Evolutionary conservation across 1,140 invertebrate species (phyloP), one percentile per base, ranked within the genome.

Genomic region (Orchesella cincta): DNA sequence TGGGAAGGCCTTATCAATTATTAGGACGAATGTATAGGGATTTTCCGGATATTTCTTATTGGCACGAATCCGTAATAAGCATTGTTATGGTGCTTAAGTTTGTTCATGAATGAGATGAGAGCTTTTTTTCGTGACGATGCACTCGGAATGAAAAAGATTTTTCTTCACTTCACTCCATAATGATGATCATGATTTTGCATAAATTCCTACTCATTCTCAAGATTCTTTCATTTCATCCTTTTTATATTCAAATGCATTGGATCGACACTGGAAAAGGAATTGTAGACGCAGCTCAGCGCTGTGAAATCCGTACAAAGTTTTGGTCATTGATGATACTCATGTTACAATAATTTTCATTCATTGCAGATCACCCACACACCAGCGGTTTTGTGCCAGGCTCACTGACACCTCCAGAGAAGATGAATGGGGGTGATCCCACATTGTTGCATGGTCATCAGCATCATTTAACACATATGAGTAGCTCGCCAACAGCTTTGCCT

Each of bases 401-500:
- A 23, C 78, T 86, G 75, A 86, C 85, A n/a, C 88, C 87, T 29
- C 88, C 88, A 28, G 87, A 88, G 81, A 88, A 88, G 82, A 82
- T 87, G 77, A 87, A 86, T 83, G 85, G 86, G 51, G 86, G 87
- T 62, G 81, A 82, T 72, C 82, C 76, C 64, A 64, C 54, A 35
- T 73, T 78, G 23, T 80, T 83, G 16, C 83, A 83, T 64, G 78
- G 73, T 34, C 83, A 83, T 75, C 83, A 79, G 26, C 83, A 81
- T 64, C 83, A 83, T 36, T 64, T 82, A 76, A 80, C 52, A 57
- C 81, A 76, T 73, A 82, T 83, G 79, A 81, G 77, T 39, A 78
- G 83, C 52, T 84, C 81, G 35, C 36, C 76, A 67, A 70, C 78
- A 52, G 80, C 76, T 34, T 75, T 80, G 64, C 80, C 83, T 76